Base-by-base conservation (phyloP, 2,113 vertebrate species). In the Gavia stellata region DNA sequence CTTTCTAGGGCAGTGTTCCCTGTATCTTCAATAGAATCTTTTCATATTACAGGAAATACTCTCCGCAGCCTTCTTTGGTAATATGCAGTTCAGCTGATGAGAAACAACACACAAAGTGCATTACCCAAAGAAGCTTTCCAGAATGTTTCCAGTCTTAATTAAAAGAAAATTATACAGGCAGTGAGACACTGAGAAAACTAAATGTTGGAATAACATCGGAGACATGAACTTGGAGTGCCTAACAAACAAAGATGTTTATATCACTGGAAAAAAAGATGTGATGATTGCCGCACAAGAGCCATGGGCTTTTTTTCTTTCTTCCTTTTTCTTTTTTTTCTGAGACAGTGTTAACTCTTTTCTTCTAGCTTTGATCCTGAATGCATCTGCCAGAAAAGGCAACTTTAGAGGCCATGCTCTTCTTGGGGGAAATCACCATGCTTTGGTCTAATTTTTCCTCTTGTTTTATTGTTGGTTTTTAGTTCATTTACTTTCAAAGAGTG, bases 91-190 rank as follows among this genome's bases (percentile, higher is more conserved):
- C 89, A 88, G 71, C 74, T 70, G 91, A 91, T 66, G 84, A 92
- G 81, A 91, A 95, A 63, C 59, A 97, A 92, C 82, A 95, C 38
- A 77, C 72, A 93, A 96, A 93, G 86, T 77, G 80, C 79, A 77
- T 96, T 94, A 95, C 88, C 79, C 88, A 80, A 92, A 92, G 94
- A 95, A 96, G 95, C 91, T 94, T 96, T 94, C 94, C 83, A 96
- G 93, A 96, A 93, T 74, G 92, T 96, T 96, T 97, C 95, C 93
- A 96, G 90, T 96, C 88, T 96, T 96, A 91, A 94, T 88, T 94
- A 92, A 92, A 88, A 92, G 68, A 85, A 95, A 97, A 96, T 93
- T 53, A 88, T 83, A 89, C 75, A 90, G 95, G 96, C 96, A 95
- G 92, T 96, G 96, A 96, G 91, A 96, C 84, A 70, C 80, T 89